Base-by-base conservation (phyloP, 2,797 vertebrate genomes). In the Leptatherina wallacei region DNA sequence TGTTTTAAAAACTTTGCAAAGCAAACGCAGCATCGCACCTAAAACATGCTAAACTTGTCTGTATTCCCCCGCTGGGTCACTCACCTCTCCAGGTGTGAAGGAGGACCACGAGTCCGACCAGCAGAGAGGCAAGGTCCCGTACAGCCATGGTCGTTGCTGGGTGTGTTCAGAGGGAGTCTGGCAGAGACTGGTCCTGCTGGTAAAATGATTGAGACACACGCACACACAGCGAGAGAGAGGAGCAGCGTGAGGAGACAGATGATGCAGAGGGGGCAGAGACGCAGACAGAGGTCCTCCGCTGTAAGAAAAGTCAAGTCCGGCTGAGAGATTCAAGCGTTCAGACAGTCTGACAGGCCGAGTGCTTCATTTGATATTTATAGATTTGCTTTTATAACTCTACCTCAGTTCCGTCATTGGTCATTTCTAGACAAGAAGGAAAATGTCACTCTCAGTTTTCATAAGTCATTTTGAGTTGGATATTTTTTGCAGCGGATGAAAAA, bases 1-100 rank as follows among this genome's bases (percentile, higher is more conserved):
- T 44, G 22, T 0, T 29, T 32, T 32, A 6, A 10, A 35, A 44
- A 71, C 38, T 60, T 35, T 66, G 22, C 55, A 52, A 47, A 49
- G 24, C 14, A 27, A 65, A 38, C 33, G 20, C 4, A 6, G 2
- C 9, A 29, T 42, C 38, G 8, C 56, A 9, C 2, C 27, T 9
- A 6, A 33, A 52, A 7, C 30, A 3, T 29, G 12, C 1, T 33
- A 56, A n/a, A 44, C 4, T 7, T 18, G 29, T 4, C 49, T 24
- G 9, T 29, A n/a, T 1, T 65, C 61, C 22, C 11, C n/a, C 33
- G 38, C 47, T 13, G n/a, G 9, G 33, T 5, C 30, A 83, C 92
- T 91, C 89, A 94, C 93, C 93, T 93, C 83, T 69, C 73, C 87
- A 91, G 83, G 90, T 88, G 88, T 75, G 84, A 30, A 74, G 64